A percentile compares a stretch with the other conserved stretches of the same genome.
phyloP scores from a whole-genome alignment of 2,888 invertebrate species.

The Tetrapedia diversipes region DNA sequence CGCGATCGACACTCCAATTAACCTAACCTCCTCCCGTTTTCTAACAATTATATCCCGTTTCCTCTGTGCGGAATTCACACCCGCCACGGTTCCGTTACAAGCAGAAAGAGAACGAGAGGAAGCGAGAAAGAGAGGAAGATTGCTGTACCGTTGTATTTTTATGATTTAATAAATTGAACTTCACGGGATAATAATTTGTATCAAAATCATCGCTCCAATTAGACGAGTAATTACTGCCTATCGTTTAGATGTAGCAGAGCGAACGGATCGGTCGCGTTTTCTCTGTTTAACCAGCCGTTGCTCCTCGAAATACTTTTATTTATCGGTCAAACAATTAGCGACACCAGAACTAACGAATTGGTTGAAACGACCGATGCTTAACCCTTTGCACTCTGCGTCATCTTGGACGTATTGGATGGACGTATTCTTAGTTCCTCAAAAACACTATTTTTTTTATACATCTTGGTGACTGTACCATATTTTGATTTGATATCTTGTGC shows the following conservation, averaged over 20 bases:
- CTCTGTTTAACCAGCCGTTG: conserved; percentile 4
- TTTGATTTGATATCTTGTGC: no score
- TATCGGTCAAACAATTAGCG: no score
- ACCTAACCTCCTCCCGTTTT: not conserved
- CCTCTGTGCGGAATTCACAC: conserved; percentile 3
- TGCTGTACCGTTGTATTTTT: conserved; percentile 27
- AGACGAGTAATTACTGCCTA: conserved; percentile 3
- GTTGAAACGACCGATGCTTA: no score
- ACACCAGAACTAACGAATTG: no score
- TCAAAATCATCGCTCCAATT: conserved; percentile 26
- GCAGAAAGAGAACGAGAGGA: not conserved
- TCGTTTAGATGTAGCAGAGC: not conserved
- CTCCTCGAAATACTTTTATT: not conserved
- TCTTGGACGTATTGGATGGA: no score
- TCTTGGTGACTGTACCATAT: no score
- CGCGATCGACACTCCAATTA: conserved; percentile 18
- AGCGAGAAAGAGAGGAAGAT: not conserved
- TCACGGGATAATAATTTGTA: conserved; percentile 24
- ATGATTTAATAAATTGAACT: not conserved
- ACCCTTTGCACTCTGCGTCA: no score
- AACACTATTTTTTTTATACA: no score
- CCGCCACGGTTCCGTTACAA: conserved; percentile 10
- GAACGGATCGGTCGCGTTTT: not conserved
- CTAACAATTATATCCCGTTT: not conserved
- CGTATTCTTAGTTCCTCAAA: no score